Base-by-base conservation (phyloP, 1,140 invertebrate species). In the Bombyx mandarina region DNA sequence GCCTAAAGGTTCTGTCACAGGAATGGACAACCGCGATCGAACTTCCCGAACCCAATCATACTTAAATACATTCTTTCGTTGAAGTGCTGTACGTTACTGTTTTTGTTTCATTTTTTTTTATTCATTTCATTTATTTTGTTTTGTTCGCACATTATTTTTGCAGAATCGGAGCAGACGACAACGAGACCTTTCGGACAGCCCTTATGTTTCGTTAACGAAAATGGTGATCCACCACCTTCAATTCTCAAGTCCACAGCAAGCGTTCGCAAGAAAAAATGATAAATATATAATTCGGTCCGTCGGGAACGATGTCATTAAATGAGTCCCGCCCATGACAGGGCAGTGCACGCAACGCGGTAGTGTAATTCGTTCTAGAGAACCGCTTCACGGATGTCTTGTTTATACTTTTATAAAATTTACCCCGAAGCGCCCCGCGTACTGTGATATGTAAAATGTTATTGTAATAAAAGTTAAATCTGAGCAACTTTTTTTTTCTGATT, bases 171-270 rank as follows among this genome's bases (percentile, higher is more conserved):
- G 73, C 85, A 86, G 77, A 91, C 91, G 54, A 91, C 90, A 63
- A 92, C 90, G 63, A 90, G 93, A 79, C 92, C 93, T 45, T 94
- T 94, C 76, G 93, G 93, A 70, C 92, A 94, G 72, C 93, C 93
- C 44, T 80, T 94, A 75, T 90, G 92, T 85, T 88, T 94, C 73
- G 75, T 88, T 61, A 86, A 87, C 66, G 90, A 91, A 71, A 89
- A 90, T 64, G 90, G 89, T 73, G 89, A 90, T 73, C 82, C 87
- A 49, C 83, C 89, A 61, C 89, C 89, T 61, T 83, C 88, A 46
- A 86, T 89, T 70, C 75, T 82, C 69, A 88, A 88, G 74, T 72
- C 82, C 64, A 83, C 81, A 67, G 84, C 80, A 72, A 88, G 81
- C 75, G 79, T 88, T 70, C 78, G 80, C 73, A 87, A 86, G 80